Conservation (phyloP, 2,797 vertebrate genomes). For the Coluber constrictor region DNA sequence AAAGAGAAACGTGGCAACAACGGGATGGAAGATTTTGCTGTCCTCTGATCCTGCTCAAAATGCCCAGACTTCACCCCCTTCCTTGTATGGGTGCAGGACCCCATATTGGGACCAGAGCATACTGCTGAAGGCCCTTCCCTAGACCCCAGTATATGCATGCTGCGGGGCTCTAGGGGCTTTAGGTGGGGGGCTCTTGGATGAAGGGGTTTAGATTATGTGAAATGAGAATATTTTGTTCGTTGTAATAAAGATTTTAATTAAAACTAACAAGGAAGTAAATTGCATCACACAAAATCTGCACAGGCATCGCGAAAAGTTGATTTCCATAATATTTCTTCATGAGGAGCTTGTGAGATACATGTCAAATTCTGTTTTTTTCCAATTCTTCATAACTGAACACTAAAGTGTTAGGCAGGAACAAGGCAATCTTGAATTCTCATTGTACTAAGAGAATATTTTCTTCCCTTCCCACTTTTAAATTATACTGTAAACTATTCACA, state of each 20-base stretch:
- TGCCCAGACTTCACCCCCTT: neutral
- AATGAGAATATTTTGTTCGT: slow-evolving; percentile 36
- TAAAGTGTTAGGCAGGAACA: neutral
- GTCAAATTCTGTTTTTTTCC: neutral
- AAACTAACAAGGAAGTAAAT: slow-evolving; percentile 7
- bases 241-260: slow-evolving; percentile 40
- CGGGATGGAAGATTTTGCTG: neutral
- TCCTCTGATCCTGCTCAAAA: neutral
- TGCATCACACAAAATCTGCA: neutral
- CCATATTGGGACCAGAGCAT: slow-evolving; percentile 1
- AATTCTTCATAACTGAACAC: neutral
- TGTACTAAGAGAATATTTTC: neutral
- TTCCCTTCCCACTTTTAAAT: neutral
- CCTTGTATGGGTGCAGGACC: neutral
- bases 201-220: slow-evolving; percentile 10
- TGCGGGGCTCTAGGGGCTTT: slow-evolving; percentile 13
- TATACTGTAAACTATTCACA: neutral
- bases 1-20: neutral
- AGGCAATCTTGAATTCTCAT: neutral
- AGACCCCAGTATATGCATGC: slow-evolving; percentile 26
- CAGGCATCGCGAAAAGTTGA: neutral
- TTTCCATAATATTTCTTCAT: neutral
- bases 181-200: neutral
- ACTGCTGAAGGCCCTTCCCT: neutral
- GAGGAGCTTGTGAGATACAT: too few species aligned